A percentile compares a stretch with the other conserved stretches of the same genome.
phyloP scores from a whole-genome alignment of 2,797 vertebrate species.

The Eulemur coronatus region DNA sequence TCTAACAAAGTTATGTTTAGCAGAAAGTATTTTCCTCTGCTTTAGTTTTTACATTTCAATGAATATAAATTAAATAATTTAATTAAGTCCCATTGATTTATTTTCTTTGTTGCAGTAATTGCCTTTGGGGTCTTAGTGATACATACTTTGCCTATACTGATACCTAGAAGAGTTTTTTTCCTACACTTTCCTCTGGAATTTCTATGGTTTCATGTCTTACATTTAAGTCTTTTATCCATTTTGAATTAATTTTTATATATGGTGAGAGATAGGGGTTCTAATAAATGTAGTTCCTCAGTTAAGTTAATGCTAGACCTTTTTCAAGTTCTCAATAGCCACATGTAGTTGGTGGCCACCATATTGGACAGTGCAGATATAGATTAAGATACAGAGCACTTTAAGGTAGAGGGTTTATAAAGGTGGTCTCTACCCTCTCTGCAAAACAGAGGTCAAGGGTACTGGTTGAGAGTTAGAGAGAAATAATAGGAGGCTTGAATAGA shows the following conservation, averaged over 20 bases:
- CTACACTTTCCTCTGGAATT: too few relatives aligned
- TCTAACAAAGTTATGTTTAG: neutral
- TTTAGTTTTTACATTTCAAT: neutral
- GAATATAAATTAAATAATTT: neutral
- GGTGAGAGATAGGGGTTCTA: too few relatives aligned
- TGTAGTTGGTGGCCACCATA: neutral
- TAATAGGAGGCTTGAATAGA: neutral
- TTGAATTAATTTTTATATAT: too few relatives aligned
- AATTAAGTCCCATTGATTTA: too few relatives aligned
- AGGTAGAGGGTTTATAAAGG: neutral
- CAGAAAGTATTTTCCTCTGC: neutral
- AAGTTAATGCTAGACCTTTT: neutral
- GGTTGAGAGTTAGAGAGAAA: neutral
- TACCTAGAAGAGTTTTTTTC: too few relatives aligned
- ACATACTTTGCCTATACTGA: too few relatives aligned
- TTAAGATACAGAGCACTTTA: neutral
- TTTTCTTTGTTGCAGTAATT: too few relatives aligned
- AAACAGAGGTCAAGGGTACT: neutral
- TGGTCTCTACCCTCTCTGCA: neutral
- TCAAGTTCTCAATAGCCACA: neutral
- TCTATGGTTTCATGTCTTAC: too few relatives aligned
- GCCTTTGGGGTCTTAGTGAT: too few relatives aligned
- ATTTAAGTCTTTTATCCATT: too few relatives aligned
- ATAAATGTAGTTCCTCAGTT: neutral
- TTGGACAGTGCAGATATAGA: neutral